Evolutionary conservation across 1,140 invertebrate species (phyloP).

Genomic region (Tribolium madens): DNA sequence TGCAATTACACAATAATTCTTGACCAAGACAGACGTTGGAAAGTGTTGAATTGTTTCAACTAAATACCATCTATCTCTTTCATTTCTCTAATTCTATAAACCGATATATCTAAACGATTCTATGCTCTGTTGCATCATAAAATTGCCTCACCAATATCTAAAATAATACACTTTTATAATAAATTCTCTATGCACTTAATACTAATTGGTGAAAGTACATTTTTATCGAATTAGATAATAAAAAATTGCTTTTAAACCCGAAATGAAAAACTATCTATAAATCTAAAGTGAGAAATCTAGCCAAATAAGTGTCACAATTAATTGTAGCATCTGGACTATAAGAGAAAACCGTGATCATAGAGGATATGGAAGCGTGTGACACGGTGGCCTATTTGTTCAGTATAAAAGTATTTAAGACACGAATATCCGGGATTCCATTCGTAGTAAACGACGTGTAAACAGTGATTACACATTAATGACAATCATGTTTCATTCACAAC

Average conservation of each 20-base stretch:
- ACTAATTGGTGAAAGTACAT: conserved; percentile 13
- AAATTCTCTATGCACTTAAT: conserved; percentile 17
- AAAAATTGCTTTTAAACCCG: conserved; percentile 1
- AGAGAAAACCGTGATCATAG: not conserved
- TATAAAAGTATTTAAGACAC: not conserved
- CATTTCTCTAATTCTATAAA: conserved; percentile 4
- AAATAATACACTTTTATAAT: conserved; percentile 22
- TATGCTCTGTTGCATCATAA: conserved; percentile 18
- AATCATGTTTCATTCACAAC: conserved; percentile 1
- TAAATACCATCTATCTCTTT: not conserved
- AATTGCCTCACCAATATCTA: not conserved
- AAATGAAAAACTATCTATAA: not conserved
- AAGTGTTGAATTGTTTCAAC: conserved; percentile 7
- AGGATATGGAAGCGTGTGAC: conserved; percentile 11
- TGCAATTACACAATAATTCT: conserved; percentile 17
- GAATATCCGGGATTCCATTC: conserved; percentile 15
- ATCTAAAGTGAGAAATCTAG: not conserved
- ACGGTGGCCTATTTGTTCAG: conserved; percentile 8
- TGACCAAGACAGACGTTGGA: conserved; percentile 5
- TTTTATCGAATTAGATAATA: not conserved
- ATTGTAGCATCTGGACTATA: conserved; percentile 4
- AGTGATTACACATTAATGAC: not conserved
- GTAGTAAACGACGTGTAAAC: not conserved
- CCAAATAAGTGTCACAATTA: conserved; percentile 2
- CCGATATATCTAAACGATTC: conserved; percentile 7